Conservation (phyloP, 2,797 vertebrate genomes). For the Gymnocypris eckloni region DNA sequence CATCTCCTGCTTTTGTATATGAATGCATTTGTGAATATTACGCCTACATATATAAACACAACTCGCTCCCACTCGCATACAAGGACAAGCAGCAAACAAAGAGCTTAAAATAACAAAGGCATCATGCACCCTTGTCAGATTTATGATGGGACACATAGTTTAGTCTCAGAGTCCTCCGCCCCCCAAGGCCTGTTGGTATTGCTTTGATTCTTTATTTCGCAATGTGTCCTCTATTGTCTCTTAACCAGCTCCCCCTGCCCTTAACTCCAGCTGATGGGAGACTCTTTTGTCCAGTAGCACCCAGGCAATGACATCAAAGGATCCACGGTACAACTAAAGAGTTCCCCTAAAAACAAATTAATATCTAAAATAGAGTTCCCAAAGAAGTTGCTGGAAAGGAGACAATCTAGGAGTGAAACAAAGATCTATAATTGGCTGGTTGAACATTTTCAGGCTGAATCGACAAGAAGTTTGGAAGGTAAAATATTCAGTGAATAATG, state of each 20-base stretch:
- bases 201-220: conserved; percentile 84
- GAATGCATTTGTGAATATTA: conserved; percentile 56
- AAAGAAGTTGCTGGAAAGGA: conserved; percentile 77
- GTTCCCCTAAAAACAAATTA: conserved; percentile 71
- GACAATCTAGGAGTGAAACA: conserved; percentile 57
- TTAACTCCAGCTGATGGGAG: conserved; percentile 79
- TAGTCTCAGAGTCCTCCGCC: conserved; percentile 78
- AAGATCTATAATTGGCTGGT: conserved; percentile 8
- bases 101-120: conserved; percentile 59
- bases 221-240: conserved; percentile 47
- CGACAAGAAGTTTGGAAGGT: neutral
- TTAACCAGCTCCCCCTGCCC: conserved; percentile 71
- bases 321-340: conserved; percentile 79
- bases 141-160: conserved; percentile 73
- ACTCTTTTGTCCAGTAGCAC: conserved; percentile 85
- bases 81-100: conserved; percentile 61
- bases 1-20: conserved; percentile 54
- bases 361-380: conserved; percentile 74
- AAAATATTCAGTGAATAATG: neutral
- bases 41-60: conserved; percentile 49
- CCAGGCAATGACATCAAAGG: conserved; percentile 94
- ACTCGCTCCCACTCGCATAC: conserved; percentile 59
- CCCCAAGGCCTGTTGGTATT: conserved; percentile 75
- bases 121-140: conserved; percentile 69
- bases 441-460: conserved; percentile 42